These are phyloP conservation scores for Blera fallax DNA, from an alignment of 2,888 invertebrate species.

Conservation along the genomic window DNA sequence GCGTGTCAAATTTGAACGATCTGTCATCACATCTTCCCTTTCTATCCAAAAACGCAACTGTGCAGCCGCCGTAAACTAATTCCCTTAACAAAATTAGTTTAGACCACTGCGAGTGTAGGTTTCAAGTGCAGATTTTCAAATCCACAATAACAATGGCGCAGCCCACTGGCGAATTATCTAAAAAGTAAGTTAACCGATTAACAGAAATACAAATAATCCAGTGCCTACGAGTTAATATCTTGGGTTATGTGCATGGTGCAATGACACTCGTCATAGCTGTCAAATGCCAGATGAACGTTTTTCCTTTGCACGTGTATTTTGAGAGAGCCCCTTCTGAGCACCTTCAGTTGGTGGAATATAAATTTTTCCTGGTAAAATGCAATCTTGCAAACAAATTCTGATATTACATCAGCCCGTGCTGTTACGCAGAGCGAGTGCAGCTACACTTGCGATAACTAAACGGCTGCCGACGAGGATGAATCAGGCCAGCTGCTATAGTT, in stretches of 20 bases:
- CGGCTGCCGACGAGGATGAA: neutral
- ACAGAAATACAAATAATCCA: neutral
- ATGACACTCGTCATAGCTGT: slow-evolving; percentile 49
- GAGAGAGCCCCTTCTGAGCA: neutral
- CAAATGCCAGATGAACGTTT: slow-evolving; percentile 16
- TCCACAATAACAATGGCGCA: slow-evolving; percentile 75
- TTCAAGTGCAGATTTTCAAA: neutral
- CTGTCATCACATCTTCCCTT: slow-evolving; percentile 20
- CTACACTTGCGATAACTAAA: neutral
- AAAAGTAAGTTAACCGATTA: slow-evolving; percentile 77
- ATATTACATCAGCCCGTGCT: slow-evolving; percentile 44
- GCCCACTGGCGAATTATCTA: slow-evolving; percentile 78
- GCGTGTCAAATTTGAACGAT: slow-evolving; percentile 7
- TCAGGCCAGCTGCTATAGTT: slow-evolving; percentile 10
- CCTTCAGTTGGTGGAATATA: neutral
- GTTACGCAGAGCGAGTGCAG: neutral
- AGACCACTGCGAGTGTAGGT: neutral
- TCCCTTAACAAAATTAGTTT: neutral
- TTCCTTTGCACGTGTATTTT: slow-evolving; percentile 45
- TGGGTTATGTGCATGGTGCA: slow-evolving; percentile 60
- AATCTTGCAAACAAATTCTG: slow-evolving; percentile 28
- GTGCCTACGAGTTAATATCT: neutral
- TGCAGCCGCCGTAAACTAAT: neutral
- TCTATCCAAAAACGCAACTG: neutral
- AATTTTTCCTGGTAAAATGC: slow-evolving; percentile 14